A percentile compares a stretch with the other conserved stretches of the same genome.
Conservation (phyloP, 1,140 invertebrate genomes). For the Antheraea mylitta region DNA sequence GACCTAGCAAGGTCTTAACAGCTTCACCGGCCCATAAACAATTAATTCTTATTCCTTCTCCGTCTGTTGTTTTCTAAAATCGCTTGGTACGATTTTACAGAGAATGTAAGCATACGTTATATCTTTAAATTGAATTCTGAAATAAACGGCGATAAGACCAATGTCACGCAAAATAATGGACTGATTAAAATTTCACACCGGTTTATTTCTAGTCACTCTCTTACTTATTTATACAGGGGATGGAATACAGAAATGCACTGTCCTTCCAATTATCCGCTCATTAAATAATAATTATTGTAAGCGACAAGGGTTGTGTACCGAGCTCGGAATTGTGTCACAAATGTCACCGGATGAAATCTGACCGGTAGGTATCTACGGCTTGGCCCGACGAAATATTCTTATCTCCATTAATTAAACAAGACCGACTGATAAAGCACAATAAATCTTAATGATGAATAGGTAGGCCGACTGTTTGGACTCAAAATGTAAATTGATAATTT, state of each 20-base stretch:
- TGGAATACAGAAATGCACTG: background rate
- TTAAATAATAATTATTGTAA: background rate
- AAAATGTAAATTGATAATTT: conserved; percentile 75
- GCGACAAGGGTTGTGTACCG: conserved; percentile 11
- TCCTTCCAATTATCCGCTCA: background rate
- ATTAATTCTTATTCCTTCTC: too few species aligned
- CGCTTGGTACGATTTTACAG: background rate
- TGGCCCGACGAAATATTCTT: conserved; percentile 37
- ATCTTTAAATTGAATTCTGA: background rate
- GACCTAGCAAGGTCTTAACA: too few species aligned
- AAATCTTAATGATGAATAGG: conserved; percentile 77
- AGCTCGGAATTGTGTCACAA: conserved; percentile 13
- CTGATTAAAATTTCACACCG: background rate
- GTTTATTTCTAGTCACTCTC: background rate
- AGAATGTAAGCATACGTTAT: background rate
- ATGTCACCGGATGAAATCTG: conserved; percentile 22
- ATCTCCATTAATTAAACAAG: conserved; percentile 66
- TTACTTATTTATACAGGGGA: background rate
- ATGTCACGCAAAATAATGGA: background rate
- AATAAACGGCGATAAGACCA: background rate
- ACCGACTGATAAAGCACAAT: conserved; percentile 71
- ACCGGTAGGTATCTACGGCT: conserved; percentile 22
- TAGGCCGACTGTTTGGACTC: conserved; percentile 54
- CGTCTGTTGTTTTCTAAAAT: too few species aligned
- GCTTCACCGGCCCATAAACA: too few species aligned